Percentiles rank a stretch among this genome's conserved stretches.
Evolutionary conservation across 2,113 vertebrate species (phyloP).

Genomic region (Lepisosteus oculatus): DNA sequence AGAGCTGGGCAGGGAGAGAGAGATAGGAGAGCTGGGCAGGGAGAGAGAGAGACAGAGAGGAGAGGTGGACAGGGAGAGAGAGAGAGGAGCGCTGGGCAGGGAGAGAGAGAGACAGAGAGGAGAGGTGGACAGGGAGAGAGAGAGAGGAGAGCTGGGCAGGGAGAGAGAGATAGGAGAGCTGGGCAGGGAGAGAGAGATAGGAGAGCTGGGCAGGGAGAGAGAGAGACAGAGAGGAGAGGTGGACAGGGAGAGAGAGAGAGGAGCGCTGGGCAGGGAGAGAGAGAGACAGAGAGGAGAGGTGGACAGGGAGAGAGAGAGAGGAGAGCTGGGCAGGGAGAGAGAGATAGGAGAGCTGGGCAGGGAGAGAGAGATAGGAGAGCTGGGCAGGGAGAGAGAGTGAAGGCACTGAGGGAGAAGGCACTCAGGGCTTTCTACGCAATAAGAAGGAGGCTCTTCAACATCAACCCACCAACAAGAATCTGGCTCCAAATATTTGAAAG

Average conservation of each 20-base stretch:
- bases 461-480: too few species aligned
- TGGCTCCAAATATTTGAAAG: too few species aligned
- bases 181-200: neutral
- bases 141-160: neutral
- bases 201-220: too few species aligned
- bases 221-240: neutral
- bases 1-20: neutral
- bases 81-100: too few species aligned
- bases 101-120: too few species aligned
- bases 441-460: too few species aligned
- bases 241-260: neutral
- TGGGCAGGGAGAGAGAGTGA: neutral
- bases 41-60: neutral
- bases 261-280: too few species aligned
- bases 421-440: too few species aligned
- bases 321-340: neutral
- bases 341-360: neutral
- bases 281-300: neutral
- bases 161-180: neutral
- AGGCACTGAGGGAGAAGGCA: too few species aligned
- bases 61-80: neutral
- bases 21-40: neutral
- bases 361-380: neutral
- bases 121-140: neutral
- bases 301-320: neutral